Percentiles rank a stretch among this genome's conserved stretches.
phyloP scores from a whole-genome alignment of 2,113 vertebrate genomes.

The Silurus glanis region DNA sequence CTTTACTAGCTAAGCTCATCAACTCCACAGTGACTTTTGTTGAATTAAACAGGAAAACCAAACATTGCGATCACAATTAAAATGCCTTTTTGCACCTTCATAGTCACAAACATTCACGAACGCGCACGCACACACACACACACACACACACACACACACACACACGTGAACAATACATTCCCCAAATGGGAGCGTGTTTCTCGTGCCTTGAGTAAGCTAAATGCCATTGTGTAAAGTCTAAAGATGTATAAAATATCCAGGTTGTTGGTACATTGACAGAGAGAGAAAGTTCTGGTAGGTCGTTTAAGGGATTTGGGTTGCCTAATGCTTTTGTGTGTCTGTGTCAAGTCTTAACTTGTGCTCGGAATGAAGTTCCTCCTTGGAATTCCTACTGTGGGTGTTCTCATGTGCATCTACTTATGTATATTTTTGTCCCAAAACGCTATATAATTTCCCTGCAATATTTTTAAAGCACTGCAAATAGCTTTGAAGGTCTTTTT shows the following conservation, averaged over 20 bases:
- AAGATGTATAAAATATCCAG: neutral
- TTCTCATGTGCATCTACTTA: neutral
- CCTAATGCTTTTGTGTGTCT: neutral
- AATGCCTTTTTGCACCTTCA: neutral
- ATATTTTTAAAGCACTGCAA: neutral
- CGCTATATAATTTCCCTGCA: neutral
- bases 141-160: neutral
- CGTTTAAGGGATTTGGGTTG: neutral
- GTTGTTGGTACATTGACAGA: neutral
- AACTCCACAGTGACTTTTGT: neutral
- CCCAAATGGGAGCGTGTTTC: neutral
- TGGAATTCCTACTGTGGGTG: constrained; percentile 9
- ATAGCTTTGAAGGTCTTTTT: neutral
- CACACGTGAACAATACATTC: neutral
- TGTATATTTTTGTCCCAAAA: neutral
- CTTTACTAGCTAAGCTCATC: neutral
- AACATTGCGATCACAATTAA: neutral
- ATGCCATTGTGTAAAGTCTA: neutral
- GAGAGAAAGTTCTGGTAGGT: neutral
- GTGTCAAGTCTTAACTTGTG: constrained; percentile 17
- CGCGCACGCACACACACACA: neutral
- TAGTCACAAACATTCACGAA: neutral
- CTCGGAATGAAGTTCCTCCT: constrained; percentile 23
- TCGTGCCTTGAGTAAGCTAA: neutral
- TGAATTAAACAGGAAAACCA: neutral